phyloP scores from a whole-genome alignment of 2,888 invertebrate genomes.

The Aporophyla nigra region DNA sequence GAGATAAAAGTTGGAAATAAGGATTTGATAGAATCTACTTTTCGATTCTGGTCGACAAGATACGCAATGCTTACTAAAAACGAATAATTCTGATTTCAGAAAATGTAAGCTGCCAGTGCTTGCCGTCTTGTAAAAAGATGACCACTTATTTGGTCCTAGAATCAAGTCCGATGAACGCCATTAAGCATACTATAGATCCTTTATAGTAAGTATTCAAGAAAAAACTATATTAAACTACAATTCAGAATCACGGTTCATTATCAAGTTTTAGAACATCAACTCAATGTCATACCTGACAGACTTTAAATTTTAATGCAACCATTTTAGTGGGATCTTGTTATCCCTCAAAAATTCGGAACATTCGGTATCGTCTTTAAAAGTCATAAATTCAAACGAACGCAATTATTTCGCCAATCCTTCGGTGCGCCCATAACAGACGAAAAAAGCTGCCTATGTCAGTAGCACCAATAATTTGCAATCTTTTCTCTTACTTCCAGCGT shows the following conservation, averaged over 20 bases:
- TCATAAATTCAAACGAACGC: too few relatives aligned
- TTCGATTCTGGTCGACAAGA: background rate
- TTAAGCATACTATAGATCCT: slow-evolving; percentile 74
- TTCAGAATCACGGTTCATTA: background rate
- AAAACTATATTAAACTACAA: background rate
- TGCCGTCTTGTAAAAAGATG: slow-evolving; percentile 79
- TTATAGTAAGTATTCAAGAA: slow-evolving; percentile 78
- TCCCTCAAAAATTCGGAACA: too few relatives aligned
- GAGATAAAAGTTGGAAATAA: background rate
- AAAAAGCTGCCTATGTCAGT: background rate
- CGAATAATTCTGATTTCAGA: slow-evolving; percentile 68
- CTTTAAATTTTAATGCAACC: background rate
- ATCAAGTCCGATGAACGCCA: slow-evolving; percentile 68
- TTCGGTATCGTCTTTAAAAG: too few relatives aligned
- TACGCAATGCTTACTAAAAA: background rate
- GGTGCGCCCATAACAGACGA: too few relatives aligned
- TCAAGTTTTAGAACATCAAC: background rate
- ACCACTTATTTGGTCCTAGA: slow-evolving; percentile 73
- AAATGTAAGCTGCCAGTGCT: slow-evolving; percentile 76
- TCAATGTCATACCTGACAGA: background rate
- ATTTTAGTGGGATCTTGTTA: too few relatives aligned
- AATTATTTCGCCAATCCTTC: too few relatives aligned
- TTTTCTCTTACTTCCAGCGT: slow-evolving; percentile 70
- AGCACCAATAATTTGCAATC: background rate
- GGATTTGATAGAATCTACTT: background rate